These are phyloP conservation scores for Myrmecobius fasciatus DNA, from an alignment of 2,113 vertebrate species.

Conservation along the genomic window DNA sequence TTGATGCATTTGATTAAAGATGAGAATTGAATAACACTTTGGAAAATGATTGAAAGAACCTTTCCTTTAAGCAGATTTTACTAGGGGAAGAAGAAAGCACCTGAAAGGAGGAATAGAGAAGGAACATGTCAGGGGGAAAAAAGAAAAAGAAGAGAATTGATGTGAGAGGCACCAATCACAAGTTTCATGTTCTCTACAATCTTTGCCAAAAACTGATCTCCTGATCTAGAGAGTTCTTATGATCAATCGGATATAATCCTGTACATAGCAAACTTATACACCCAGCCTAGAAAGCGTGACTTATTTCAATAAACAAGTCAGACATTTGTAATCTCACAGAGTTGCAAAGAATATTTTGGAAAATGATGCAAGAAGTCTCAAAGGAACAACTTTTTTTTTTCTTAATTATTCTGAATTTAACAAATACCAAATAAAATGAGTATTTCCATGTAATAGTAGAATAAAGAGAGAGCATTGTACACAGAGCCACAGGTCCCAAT, in stretches of 20 bases:
- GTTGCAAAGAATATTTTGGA: not conserved
- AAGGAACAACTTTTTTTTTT: conserved; percentile 29
- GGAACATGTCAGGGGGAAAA: not conserved
- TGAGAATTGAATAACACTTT: not conserved
- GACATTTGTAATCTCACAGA: not conserved
- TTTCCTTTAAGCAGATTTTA: conserved; percentile 20
- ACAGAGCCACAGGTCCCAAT: not conserved
- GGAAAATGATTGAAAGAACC: not conserved
- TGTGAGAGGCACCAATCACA: not conserved
- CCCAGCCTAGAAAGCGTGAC: not conserved
- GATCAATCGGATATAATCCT: not conserved
- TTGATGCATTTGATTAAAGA: not conserved
- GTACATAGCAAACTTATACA: not conserved
- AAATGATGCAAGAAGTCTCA: conserved; percentile 15
- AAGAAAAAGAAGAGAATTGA: not conserved
- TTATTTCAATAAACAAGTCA: not conserved
- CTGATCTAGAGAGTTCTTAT: conserved; percentile 1
- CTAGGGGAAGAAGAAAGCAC: not conserved
- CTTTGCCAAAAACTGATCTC: not conserved
- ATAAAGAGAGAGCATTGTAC: not conserved
- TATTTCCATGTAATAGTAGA: not conserved
- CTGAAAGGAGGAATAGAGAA: not conserved
- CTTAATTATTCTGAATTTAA: not conserved
- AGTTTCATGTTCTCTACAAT: conserved; percentile 7
- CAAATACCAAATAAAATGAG: not conserved